Conservation (phyloP, 2,888 invertebrate species). For the Caenorhabditis sp. region DNA sequence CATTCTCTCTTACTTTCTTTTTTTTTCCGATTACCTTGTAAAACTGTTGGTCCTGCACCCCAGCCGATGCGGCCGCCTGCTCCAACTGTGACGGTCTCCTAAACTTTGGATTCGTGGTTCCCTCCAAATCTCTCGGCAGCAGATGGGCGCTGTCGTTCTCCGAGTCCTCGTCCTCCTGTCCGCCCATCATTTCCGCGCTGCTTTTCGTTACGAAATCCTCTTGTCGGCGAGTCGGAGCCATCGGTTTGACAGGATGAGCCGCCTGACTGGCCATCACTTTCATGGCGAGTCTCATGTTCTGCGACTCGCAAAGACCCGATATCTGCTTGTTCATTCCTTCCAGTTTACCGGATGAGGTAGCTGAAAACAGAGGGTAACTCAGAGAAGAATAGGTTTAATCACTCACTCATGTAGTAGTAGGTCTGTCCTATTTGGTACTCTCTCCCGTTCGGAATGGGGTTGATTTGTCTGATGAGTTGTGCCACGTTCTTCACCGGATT, state of each 20-base stretch:
- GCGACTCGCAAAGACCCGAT: constrained; percentile 42
- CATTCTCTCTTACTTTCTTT: not conserved
- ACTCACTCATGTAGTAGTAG: constrained; percentile 56
- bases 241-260: constrained; percentile 18
- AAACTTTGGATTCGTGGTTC: constrained; percentile 46
- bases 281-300: constrained; percentile 50
- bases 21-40: not conserved
- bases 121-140: constrained; percentile 37
- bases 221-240: constrained; percentile 39
- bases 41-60: constrained; percentile 47
- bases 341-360: constrained; percentile 47
- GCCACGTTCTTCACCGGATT: constrained; percentile 34
- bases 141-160: constrained; percentile 41
- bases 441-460: constrained; percentile 53
- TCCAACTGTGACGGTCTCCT: constrained; percentile 49
- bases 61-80: constrained; percentile 40
- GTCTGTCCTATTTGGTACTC: constrained; percentile 52
- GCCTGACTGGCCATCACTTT: constrained; percentile 35
- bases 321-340: constrained; percentile 27
- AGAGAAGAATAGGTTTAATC: not conserved
- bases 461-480: constrained; percentile 46
- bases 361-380: too few species aligned
- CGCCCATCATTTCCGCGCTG: constrained; percentile 28
- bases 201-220: constrained; percentile 38
- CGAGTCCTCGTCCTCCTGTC: constrained; percentile 53